Evolutionary conservation across 2,888 invertebrate genomes (phyloP), one percentile per base, ranked within the genome.

Genomic region (Diaphora mendica): DNA sequence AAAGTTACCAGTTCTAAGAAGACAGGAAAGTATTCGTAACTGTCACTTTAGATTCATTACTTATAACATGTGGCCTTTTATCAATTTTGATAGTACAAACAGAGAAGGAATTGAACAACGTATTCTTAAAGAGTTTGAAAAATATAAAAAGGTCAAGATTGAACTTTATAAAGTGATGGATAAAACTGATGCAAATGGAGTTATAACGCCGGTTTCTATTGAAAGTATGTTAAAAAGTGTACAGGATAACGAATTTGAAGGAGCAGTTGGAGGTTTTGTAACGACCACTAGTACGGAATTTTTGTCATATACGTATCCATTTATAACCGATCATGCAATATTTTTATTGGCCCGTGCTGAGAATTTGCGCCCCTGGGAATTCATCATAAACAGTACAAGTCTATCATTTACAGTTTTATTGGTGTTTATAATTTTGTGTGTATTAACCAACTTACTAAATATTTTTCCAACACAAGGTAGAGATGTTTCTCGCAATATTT

Each of bases 51-150:
- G 81, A 81, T 77, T 90, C 3, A 55, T 83, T 7, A 71, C 82
- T 1, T 82, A 83, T 69, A 83, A 87, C 48, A 72, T 75, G 70
- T 88, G 85, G 84, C 90, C 90, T 7, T 83, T 78, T 68, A 51
- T 80, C 1, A 86, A 82, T 77, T 77, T 88, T 4, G 82, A 85
- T 5, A 81, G 84, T 42, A 62, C 42, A 30, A 75, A 73, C 15
- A 72, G 51, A 1, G 55, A 67, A 68, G 86, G 85, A 13, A 59
- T 77, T 5, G 90, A 90, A 71, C 83, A 88, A 69, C 74, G 72
- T 73, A 33, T 86, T 7, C 23, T 90, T 9, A 59, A 72, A 59
- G 48, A 81, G 33, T 85, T 90, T 78, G 55, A 79, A 51, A 74
- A 87, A 55, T 68, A 74, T 17, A 70, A 77, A 64, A 80, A 80